Conservation (phyloP, 2,888 invertebrate genomes). For the Ceratothoa steindachneri region DNA sequence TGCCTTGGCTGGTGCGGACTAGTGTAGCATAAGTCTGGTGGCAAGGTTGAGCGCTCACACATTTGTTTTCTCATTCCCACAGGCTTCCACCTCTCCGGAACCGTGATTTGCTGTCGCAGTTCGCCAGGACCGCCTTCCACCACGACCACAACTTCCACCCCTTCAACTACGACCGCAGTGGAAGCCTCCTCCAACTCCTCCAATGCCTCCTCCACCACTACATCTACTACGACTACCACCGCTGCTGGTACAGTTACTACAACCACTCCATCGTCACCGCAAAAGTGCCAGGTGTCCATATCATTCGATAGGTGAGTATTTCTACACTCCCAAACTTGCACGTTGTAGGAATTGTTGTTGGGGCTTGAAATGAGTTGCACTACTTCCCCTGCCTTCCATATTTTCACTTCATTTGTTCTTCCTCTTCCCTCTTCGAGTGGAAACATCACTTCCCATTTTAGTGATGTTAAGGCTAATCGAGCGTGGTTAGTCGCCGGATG, state of each 20-base stretch:
- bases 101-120: constrained; percentile 30
- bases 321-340: neutral
- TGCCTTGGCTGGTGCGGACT: neutral
- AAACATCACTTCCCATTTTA: no score
- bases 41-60: neutral
- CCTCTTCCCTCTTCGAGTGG: no score
- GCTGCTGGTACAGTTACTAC: constrained; percentile 25
- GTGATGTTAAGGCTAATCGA: no score
- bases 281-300: constrained; percentile 21
- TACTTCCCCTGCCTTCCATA: no score
- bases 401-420: no score
- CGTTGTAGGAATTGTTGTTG: no score
- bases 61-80: no score
- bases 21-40: neutral
- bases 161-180: constrained; percentile 19
- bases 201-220: constrained; percentile 19
- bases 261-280: constrained; percentile 17
- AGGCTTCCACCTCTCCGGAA: constrained; percentile 43
- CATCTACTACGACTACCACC: constrained; percentile 28
- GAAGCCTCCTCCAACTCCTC: constrained; percentile 27
- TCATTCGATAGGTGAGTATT: constrained; percentile 24
- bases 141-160: constrained; percentile 19
- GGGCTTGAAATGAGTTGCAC: no score
- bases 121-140: constrained; percentile 23
- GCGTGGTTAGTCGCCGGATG: no score